Evolutionary conservation across 2,888 invertebrate species (phyloP).

Genomic region (Protodeltote pygarga): DNA sequence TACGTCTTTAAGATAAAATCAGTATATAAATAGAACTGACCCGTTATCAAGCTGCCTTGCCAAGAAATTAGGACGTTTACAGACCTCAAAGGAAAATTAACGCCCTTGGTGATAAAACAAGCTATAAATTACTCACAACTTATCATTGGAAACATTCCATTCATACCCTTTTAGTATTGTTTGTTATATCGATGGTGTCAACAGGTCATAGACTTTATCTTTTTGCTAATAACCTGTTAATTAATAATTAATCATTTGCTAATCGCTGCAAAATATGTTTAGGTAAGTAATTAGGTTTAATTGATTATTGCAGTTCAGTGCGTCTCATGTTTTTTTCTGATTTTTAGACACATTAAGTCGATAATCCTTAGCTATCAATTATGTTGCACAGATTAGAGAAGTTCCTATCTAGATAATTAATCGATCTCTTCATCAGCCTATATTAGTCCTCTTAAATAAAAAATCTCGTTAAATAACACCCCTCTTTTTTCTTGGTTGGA

Average conservation of each 20-base stretch:
- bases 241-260: not conserved
- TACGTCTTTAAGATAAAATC: too few relatives aligned
- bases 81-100: constrained; percentile 16
- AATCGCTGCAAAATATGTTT: not conserved
- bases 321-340: too few relatives aligned
- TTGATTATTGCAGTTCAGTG: too few relatives aligned
- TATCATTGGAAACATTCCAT: constrained; percentile 40
- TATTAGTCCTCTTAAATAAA: too few relatives aligned
- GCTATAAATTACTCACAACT: constrained; percentile 14
- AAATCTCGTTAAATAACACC: too few relatives aligned
- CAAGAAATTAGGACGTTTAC: not conserved
- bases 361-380: too few relatives aligned
- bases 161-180: constrained; percentile 11
- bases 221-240: not conserved
- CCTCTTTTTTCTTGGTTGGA: not conserved
- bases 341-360: too few relatives aligned
- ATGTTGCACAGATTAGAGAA: too few relatives aligned
- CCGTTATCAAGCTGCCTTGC: constrained; percentile 5
- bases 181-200: constrained; percentile 6
- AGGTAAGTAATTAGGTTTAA: too few relatives aligned
- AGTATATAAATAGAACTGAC: constrained; percentile 1
- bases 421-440: too few relatives aligned
- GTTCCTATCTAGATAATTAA: too few relatives aligned
- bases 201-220: constrained; percentile 1
- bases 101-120: constrained; percentile 35